Evolutionary conservation across 2,888 invertebrate genomes (phyloP).

Genomic region (Aporophyla lueneburgensis): DNA sequence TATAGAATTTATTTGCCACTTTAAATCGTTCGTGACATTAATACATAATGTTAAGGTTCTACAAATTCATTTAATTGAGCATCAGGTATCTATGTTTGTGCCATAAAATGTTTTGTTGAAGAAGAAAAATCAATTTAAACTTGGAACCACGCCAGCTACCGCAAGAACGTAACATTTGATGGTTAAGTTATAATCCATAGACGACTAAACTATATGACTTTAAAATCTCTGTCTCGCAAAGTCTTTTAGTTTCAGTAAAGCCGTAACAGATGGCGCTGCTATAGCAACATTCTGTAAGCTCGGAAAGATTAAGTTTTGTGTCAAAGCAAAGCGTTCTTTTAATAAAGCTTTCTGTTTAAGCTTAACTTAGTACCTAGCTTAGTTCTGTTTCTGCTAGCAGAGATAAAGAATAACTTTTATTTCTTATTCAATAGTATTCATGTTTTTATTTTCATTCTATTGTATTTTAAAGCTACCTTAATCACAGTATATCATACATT

Average conservation of each 20-base stretch:
- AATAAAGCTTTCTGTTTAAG: constrained; percentile 23
- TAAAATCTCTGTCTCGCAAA: not conserved
- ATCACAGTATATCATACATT: too few species aligned
- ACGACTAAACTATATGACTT: not conserved
- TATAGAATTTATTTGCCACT: not conserved
- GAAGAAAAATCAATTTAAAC: not conserved
- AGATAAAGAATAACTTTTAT: not conserved
- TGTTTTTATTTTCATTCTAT: not conserved
- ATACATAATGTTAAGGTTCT: not conserved
- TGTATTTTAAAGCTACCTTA: too few species aligned
- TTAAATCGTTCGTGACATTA: not conserved
- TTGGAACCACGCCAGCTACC: constrained; percentile 31
- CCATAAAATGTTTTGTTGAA: not conserved
- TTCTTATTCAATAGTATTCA: not conserved
- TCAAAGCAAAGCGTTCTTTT: constrained; percentile 21
- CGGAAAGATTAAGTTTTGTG: constrained; percentile 19
- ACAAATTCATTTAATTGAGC: not conserved
- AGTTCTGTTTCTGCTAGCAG: constrained; percentile 17
- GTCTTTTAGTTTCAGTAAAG: not conserved
- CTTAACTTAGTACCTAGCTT: constrained; percentile 15
- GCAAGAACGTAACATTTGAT: not conserved
- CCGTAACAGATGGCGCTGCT: constrained; percentile 46
- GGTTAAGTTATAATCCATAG: constrained; percentile 3
- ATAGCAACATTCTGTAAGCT: not conserved
- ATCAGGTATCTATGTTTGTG: not conserved